Evolutionary conservation across 2,797 vertebrate species (phyloP).

Genomic region (Liparis tanakae): DNA sequence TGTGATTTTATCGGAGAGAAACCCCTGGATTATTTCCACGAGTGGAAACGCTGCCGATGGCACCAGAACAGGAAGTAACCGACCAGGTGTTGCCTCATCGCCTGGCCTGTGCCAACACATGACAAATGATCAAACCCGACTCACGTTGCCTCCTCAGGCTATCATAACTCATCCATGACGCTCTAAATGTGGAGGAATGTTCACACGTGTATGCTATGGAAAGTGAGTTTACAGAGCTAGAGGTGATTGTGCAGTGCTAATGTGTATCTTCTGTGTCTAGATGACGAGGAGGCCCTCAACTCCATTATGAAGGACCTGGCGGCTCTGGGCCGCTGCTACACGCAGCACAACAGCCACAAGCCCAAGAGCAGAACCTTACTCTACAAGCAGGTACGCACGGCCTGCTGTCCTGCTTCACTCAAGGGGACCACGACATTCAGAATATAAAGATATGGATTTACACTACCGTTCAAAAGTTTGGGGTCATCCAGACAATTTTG

Average conservation of each 20-base stretch:
- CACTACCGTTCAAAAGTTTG: no score
- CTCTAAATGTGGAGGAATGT: background rate
- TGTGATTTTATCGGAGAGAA: slow-evolving; percentile 4
- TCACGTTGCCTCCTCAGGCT: background rate
- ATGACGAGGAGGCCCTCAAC: slow-evolving; percentile 92
- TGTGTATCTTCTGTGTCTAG: slow-evolving; percentile 66
- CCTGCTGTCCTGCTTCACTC: background rate
- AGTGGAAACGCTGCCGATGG: slow-evolving; percentile 30
- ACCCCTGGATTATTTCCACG: slow-evolving; percentile 22
- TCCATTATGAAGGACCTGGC: slow-evolving; percentile 96
- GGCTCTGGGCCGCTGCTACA: slow-evolving; percentile 88
- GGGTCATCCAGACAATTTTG: no score
- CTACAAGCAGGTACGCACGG: slow-evolving; percentile 86
- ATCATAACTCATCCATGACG: background rate
- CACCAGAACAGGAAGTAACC: slow-evolving; percentile 46
- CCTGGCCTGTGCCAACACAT: slow-evolving; percentile 2
- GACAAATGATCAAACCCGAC: background rate
- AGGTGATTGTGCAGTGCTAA: background rate
- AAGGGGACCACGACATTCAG: background rate
- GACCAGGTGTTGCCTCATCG: slow-evolving; percentile 45
- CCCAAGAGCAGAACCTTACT: slow-evolving; percentile 85
- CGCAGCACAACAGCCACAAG: slow-evolving; percentile 86
- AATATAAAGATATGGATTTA: no score
- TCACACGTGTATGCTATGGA: background rate
- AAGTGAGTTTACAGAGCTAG: background rate